Evolutionary conservation across 2,113 vertebrate genomes (phyloP), one percentile per base, ranked within the genome.

Genomic region (Verasper variegatus): DNA sequence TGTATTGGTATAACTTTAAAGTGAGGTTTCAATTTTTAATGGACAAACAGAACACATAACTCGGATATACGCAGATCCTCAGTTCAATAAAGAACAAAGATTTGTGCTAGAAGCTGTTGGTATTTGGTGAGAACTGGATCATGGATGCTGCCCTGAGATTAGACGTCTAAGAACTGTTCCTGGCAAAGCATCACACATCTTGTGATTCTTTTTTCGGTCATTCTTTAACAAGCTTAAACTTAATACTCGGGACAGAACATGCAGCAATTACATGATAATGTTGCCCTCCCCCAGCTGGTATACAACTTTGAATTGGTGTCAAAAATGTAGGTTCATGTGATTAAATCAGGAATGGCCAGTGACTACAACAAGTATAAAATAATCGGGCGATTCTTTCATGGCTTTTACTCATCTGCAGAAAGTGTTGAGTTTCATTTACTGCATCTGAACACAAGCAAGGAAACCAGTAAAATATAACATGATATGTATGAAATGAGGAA

Each of bases 361-460:
- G 51, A n/a, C 7, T n/a, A 52, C 59, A 40, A 13, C 31, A 56
- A 35, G 45, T 37, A 62, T 14, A 18, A 68, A 51, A 73, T 31
- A 37, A 57, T 61, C 17, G 14, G 59, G 20, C 12, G 9, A 11
- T 60, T 71, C 20, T 59, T 66, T 66, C 15, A 31, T 61, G 31
- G 15, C 24, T 83, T 69, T 47, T 23, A 42, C 73, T 54, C 27
- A 52, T 52, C 57, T 20, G 20, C 26, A 73, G 20, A 35, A 45
- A 37, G 12, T 31, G 20, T 11, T 64, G 6, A 31, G 31, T 31
- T 31, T 31, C 6, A 31, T 31, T 31, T 31, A 31, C 31, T 5
- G 5, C 31, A 7, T 31, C 31, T 31, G 6, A 31, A 31, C 31
- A 6, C 31, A 31, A 31, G 31, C 31, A 31, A 31, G 31, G 31